Conservation (phyloP, 2,797 vertebrate genomes). For the Sus cebifrons region DNA sequence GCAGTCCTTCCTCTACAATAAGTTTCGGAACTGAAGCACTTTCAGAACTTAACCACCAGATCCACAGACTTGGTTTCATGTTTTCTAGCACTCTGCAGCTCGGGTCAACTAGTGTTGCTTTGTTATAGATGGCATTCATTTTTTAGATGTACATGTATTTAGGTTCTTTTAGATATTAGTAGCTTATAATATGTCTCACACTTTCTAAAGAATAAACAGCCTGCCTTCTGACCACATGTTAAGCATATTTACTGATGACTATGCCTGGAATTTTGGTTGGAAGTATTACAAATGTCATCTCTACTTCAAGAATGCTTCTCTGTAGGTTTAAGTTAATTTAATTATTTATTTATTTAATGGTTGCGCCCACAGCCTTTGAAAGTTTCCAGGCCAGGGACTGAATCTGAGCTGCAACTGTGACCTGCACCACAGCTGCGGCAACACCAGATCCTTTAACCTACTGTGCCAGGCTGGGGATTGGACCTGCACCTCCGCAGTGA, state of each 20-base stretch:
- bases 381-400: too few species aligned
- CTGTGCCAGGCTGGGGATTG: too few species aligned
- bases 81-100: conserved; percentile 82
- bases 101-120: conserved; percentile 78
- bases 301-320: conserved; percentile 10
- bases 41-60: background rate
- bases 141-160: conserved; percentile 78
- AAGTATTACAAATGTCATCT: background rate
- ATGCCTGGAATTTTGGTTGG: background rate
- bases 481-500: too few species aligned
- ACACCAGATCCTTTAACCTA: too few species aligned
- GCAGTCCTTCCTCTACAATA: conserved; percentile 88
- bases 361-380: too few species aligned
- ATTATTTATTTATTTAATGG: too few species aligned
- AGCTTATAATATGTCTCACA: conserved; percentile 81
- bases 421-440: too few species aligned
- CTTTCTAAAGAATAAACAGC: conserved; percentile 90
- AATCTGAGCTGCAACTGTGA: too few species aligned
- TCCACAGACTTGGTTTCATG: conserved; percentile 71
- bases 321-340: too few species aligned
- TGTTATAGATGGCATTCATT: conserved; percentile 69
- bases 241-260: conserved; percentile 49
- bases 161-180: conserved; percentile 74
- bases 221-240: conserved; percentile 66
- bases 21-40: conserved; percentile 36